Evolutionary conservation across 2,797 vertebrate genomes (phyloP).

Genomic region (Bradypus variegatus): DNA sequence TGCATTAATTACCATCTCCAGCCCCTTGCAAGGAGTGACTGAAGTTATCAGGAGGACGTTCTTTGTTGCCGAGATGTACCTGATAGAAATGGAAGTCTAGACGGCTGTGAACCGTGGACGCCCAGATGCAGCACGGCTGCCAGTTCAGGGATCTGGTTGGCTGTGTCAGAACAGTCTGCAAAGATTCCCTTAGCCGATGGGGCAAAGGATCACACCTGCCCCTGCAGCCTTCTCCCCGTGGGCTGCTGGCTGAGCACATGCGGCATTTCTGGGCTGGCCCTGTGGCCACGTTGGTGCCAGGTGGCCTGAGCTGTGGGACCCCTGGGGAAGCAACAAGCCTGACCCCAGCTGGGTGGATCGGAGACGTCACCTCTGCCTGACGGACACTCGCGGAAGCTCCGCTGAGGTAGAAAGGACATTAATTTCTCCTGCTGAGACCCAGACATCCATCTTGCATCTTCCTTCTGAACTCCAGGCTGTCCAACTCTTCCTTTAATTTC

Average conservation of each 20-base stretch:
- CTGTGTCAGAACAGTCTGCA: no score
- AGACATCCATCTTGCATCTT: no score
- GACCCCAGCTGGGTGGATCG: neutral
- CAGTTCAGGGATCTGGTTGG: no score
- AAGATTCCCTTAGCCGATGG: neutral
- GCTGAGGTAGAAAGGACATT: neutral
- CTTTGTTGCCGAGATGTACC: conserved; percentile 51
- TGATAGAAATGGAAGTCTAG: conserved; percentile 37
- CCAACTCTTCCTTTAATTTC: neutral
- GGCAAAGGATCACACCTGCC: neutral
- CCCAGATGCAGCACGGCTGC: conserved; percentile 9
- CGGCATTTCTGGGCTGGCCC: neutral
- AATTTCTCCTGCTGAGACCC: neutral
- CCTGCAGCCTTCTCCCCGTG: neutral
- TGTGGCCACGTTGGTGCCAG: neutral
- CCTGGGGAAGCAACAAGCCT: neutral
- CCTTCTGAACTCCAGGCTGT: neutral
- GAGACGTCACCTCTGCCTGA: neutral
- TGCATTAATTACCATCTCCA: conserved; percentile 55
- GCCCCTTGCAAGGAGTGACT: conserved; percentile 41
- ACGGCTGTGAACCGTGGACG: conserved; percentile 11
- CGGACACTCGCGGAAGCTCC: neutral
- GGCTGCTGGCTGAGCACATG: neutral
- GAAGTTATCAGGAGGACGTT: conserved; percentile 51
- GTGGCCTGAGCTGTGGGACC: neutral